Base-by-base conservation (phyloP, 1,140 invertebrate genomes). In the Dendroctonus valens region DNA sequence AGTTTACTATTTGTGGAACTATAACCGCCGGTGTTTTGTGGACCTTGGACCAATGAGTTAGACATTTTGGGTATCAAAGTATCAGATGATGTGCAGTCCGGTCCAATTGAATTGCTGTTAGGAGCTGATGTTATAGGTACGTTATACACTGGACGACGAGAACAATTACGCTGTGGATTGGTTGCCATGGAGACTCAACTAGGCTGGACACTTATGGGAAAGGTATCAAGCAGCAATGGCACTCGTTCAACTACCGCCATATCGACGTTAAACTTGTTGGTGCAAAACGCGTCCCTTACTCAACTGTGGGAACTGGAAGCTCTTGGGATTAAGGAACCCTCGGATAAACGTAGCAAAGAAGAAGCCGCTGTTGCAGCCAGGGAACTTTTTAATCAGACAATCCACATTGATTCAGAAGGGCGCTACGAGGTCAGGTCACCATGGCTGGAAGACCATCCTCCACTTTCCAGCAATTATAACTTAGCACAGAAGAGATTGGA, bases 401-500 rank as follows among this genome's bases (percentile, higher is more conserved):
- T 65, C 6, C 44, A 37, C 7, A 40, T 57, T 8, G 39, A 65
- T 42, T 46, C 58, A 3, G 61, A 64, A 9, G 46, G 54, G 49
- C 50, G 60, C 3, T 64, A 68, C 50, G 52, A 57, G 26, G 60
- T 68, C 3, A 54, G 49, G 14, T 26, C 64, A 6, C 50, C 50
- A 15, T 51, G 50, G 50, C 14, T 51, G 7, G 50, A 51, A 51
- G 50, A 15, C 7, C 50, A 51, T 15, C 14, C 14, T 51, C 50
- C 50, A 12, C 50, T 51, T 7, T 26, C 50, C 7, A 51, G 7
- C 50, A 51, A 51, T 15, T 51, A 51, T 15, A 51, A 51, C 6
- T 39, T 63, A 11, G 59, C 69, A 26, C 61, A 64, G 48, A 68
- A 53, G 37, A 59, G 65, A 54, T 57, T 70, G 40, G 37, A 40